phyloP scores from a whole-genome alignment of 2,888 invertebrate species.

The Mythimna loreyi region DNA sequence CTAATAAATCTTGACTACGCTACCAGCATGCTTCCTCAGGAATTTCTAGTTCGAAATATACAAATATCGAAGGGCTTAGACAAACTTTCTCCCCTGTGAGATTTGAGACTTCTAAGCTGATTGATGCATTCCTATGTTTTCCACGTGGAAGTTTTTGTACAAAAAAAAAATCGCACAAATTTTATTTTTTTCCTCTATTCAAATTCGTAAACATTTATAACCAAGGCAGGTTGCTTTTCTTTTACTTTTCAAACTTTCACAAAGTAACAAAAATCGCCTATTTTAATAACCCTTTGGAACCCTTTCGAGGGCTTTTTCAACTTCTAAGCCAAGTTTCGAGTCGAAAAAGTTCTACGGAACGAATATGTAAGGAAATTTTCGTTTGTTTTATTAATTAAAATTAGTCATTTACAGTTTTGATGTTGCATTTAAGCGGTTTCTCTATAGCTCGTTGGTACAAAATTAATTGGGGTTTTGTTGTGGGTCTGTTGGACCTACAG shows the following conservation, averaged over 20 bases:
- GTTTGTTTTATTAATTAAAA: conserved; percentile 64
- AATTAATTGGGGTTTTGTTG: conserved; percentile 80
- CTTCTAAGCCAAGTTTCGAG: conserved; percentile 56
- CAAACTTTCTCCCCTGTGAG: neutral
- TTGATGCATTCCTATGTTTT: conserved; percentile 42
- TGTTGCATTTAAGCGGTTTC: conserved; percentile 67
- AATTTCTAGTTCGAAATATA: neutral
- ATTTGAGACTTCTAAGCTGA: conserved; percentile 38
- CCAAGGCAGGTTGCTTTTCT: conserved; percentile 46
- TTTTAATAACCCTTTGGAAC: conserved; percentile 61
- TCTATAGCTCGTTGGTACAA: conserved; percentile 52
- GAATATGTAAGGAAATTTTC: conserved; percentile 45
- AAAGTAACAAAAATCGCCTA: conserved; percentile 55
- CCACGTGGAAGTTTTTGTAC: conserved; percentile 46
- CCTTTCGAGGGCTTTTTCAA: conserved; percentile 58
- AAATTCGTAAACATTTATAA: conserved; percentile 47
- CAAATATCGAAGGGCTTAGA: neutral
- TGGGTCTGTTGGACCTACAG: conserved; percentile 55
- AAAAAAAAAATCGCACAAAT: neutral
- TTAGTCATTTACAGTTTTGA: conserved; percentile 63
- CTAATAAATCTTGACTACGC: too few relatives aligned
- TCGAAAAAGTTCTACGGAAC: conserved; percentile 53
- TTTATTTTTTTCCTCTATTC: conserved; percentile 27
- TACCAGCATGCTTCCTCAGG: too few relatives aligned
- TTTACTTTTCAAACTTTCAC: conserved; percentile 48